Percentiles rank a stretch among this genome's conserved stretches.
Evolutionary conservation across 2,797 vertebrate species (phyloP).

Genomic region (Anguilla obscura): DNA sequence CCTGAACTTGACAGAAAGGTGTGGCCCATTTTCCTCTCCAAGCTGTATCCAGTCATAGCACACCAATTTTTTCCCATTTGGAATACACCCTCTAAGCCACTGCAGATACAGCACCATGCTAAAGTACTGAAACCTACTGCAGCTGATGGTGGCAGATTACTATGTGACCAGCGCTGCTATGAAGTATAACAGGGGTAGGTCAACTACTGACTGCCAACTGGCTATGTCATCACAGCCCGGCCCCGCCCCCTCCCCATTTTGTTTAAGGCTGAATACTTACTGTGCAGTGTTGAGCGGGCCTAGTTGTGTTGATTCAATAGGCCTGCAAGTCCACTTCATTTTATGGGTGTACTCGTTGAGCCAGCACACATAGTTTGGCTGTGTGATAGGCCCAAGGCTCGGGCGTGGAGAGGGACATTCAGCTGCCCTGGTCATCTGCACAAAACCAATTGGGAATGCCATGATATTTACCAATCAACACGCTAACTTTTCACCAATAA

Average conservation of each 20-base stretch:
- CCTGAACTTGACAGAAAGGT: neutral
- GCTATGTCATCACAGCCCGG: neutral
- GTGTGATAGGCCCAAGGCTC: neutral
- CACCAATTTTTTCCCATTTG: too few relatives aligned
- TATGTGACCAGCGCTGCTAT: too few relatives aligned
- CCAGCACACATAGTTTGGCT: constrained; percentile 61
- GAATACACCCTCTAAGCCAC: too few relatives aligned
- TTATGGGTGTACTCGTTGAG: constrained; percentile 67
- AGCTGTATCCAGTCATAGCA: neutral
- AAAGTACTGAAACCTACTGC: too few relatives aligned
- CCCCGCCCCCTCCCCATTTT: neutral
- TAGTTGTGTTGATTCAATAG: constrained; percentile 38
- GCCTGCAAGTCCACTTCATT: neutral
- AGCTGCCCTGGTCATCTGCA: constrained; percentile 8
- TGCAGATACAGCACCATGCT: too few relatives aligned
- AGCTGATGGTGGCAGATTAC: too few relatives aligned
- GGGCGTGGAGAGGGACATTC: neutral
- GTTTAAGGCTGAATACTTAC: constrained; percentile 51
- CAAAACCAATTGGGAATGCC: neutral
- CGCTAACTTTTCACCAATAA: neutral
- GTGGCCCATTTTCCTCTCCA: neutral
- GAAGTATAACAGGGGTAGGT: neutral
- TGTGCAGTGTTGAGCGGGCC: constrained; percentile 15
- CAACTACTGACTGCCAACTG: neutral
- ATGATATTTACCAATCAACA: neutral